Evolutionary conservation across 1,140 invertebrate genomes (phyloP).

Genomic region (Drosophila sechellia): DNA sequence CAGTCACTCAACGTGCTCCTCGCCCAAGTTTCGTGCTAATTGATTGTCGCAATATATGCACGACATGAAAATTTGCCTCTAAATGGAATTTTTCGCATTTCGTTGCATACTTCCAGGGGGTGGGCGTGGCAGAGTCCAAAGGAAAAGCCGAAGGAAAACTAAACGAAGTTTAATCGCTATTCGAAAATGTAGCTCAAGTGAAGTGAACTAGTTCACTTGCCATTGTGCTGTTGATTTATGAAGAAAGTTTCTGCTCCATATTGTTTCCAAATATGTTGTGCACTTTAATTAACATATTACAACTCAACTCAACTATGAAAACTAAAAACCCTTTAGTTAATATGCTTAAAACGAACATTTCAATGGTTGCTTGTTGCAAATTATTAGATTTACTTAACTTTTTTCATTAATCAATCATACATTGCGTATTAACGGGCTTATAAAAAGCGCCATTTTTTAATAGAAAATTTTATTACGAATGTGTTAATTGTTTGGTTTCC

Average conservation of each 20-base stretch:
- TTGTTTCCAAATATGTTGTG: no score
- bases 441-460: slow-evolving; percentile 10
- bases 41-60: slow-evolving; percentile 54
- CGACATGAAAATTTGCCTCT: slow-evolving; percentile 47
- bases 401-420: slow-evolving; percentile 25
- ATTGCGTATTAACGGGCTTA: background rate
- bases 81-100: slow-evolving; percentile 47
- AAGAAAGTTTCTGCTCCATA: background rate
- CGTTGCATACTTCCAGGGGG: slow-evolving; percentile 21
- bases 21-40: slow-evolving; percentile 37
- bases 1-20: slow-evolving; percentile 27
- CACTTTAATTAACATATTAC: no score
- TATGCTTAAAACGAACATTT: slow-evolving; percentile 2
- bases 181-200: slow-evolving; percentile 35
- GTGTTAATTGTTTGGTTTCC: slow-evolving; percentile 37
- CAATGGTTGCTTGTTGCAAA: background rate
- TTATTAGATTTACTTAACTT: slow-evolving; percentile 8
- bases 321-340: background rate
- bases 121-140: slow-evolving; percentile 20
- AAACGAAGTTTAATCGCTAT: slow-evolving; percentile 30
- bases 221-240: background rate
- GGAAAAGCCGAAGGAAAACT: slow-evolving; percentile 32
- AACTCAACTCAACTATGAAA: background rate
- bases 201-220: slow-evolving; percentile 28
- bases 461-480: slow-evolving; percentile 18